Conservation (phyloP, 35 echinoderm and acorn worm species). For the Holothuria glaberrima region DNA sequence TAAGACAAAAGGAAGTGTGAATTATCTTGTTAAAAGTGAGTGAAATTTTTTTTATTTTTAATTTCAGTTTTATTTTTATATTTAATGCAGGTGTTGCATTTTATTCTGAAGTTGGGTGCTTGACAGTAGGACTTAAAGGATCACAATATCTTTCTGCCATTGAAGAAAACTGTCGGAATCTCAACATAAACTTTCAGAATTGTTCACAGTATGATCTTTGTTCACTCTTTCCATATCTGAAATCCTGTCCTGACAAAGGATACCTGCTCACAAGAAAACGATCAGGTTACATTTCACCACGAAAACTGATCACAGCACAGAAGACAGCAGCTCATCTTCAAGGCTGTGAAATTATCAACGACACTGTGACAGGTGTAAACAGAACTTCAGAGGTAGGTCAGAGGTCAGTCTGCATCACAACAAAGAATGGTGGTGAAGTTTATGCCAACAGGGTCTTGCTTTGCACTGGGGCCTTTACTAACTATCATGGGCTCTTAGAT, state of each 20-base stretch:
- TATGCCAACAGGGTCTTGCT: conserved; percentile 67
- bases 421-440: conserved; percentile 40
- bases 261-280: conserved; percentile 11
- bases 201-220: conserved; percentile 2
- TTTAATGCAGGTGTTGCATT: conserved; percentile 63
- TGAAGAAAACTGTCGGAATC: not conserved
- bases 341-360: conserved; percentile 76
- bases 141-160: conserved; percentile 8
- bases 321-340: conserved; percentile 53
- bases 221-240: conserved; percentile 58
- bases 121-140: conserved; percentile 40
- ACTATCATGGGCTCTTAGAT: conserved; percentile 66
- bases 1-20: no score
- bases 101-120: conserved; percentile 65
- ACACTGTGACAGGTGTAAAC: conserved; percentile 19
- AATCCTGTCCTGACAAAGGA: conserved; percentile 1
- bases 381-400: not conserved
- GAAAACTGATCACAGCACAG: conserved; percentile 68
- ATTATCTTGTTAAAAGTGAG: no score
- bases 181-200: not conserved
- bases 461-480: conserved; percentile 76
- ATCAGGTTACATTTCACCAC: conserved; percentile 65
- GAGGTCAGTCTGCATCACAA: not conserved
- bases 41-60: no score
- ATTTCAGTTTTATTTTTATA: no score